phyloP scores from a whole-genome alignment of 2,113 vertebrate genomes.

The Anhinga rufa region DNA sequence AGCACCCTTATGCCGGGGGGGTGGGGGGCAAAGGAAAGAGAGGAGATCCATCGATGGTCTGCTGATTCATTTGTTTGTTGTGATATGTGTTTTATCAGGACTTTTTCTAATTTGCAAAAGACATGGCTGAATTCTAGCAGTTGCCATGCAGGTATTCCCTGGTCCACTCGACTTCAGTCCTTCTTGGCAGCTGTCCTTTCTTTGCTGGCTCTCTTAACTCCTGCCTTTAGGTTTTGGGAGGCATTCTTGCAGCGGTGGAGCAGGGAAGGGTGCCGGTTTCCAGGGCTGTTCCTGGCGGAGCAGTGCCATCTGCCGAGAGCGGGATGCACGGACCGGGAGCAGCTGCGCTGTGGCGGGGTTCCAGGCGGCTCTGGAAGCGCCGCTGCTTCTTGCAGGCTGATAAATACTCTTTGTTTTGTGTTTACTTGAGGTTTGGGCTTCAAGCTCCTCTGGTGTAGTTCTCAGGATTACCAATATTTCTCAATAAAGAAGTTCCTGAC shows the following conservation, averaged over 20 bases:
- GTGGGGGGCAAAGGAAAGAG: background rate
- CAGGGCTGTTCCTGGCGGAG: background rate
- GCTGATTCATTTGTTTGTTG: background rate
- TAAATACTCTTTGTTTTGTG: no score
- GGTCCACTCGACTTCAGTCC: background rate
- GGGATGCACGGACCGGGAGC: background rate
- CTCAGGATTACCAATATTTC: background rate
- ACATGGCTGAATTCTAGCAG: background rate
- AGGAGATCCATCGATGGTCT: background rate
- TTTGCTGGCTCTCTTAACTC: no score
- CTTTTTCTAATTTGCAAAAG: background rate
- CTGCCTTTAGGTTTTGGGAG: no score
- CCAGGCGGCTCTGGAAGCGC: background rate
- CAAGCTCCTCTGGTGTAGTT: background rate
- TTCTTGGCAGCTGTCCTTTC: no score
- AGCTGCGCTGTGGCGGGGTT: background rate
- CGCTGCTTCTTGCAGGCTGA: background rate
- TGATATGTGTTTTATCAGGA: background rate
- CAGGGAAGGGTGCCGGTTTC: background rate
- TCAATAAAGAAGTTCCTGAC: background rate
- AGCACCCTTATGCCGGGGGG: background rate
- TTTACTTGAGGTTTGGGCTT: background rate
- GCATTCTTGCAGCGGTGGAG: background rate
- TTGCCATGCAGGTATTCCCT: background rate
- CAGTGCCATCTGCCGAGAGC: slow-evolving; percentile 43